Evolutionary conservation across 2,113 vertebrate genomes (phyloP), one percentile per base, ranked within the genome.

Genomic region (Bucco capensis): DNA sequence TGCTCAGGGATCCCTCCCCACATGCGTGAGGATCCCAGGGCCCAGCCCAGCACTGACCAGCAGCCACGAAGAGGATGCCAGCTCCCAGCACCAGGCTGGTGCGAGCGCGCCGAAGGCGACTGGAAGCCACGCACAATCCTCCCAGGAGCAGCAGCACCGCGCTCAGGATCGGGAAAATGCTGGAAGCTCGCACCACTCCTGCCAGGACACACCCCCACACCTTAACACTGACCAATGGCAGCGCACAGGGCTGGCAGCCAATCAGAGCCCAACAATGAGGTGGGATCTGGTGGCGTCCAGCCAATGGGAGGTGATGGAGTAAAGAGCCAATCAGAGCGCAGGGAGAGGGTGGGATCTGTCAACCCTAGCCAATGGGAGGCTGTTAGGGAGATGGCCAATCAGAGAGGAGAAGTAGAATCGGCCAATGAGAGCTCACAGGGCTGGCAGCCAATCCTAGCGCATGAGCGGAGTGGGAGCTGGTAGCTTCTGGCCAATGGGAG

Each of bases 161-260:
- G 91, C 99, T 99, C 92, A 99, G 98, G 96, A 99, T 99, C 13
- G 99, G 99, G 96, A 99, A 99, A 96, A 99, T 99, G 96, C 99
- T 99, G 95, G 99, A 99, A 93, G 99, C 99, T 64, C 99, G 97
- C 85, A 99, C 98, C 35, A 99, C 98, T 50, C 99, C 98, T 99
- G 93, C 54, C 19, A 21, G 64, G 42, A 17, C 51, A 14, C 35
- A 19, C 2, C 42, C 56, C 38, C 51, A 38, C 25, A 38, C 25
- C 6, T 37, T 16, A 54, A 33, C 6, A 10, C 8, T 42, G 3
- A 50, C 37, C 56, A 64, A 71, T 21, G 19, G n/a, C 27, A 42
- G 35, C 31, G 19, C 31, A 12, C 18, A 3, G 18, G n/a, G 53
- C 31, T 31, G 16, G 3, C 19, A 13, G 54, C n/a, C 54, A 25